Evolutionary conservation across 2,113 vertebrate species (phyloP).

Genomic region (Chrysochloris asiatica): DNA sequence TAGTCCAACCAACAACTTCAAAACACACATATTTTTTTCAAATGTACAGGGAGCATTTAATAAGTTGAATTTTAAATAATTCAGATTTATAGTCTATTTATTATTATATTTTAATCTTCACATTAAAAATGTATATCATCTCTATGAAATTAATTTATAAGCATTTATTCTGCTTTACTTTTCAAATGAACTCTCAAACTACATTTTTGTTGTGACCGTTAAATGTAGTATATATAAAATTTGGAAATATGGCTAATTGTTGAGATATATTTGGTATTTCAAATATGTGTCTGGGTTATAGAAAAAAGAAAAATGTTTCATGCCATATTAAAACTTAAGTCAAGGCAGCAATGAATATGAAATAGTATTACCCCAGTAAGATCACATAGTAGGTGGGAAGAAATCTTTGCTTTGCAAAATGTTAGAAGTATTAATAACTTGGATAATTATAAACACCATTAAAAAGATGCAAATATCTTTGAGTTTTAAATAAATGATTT

Average conservation of each 20-base stretch:
- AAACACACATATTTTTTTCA: background rate
- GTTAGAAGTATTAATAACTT: constrained; percentile 22
- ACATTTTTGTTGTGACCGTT: background rate
- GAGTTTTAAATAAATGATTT: constrained; percentile 44
- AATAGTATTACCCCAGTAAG: constrained; percentile 4
- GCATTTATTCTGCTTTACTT: background rate
- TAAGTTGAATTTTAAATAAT: constrained; percentile 31
- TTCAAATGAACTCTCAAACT: background rate
- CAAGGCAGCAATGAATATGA: background rate
- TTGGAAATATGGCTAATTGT: background rate
- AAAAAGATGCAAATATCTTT: constrained; percentile 71
- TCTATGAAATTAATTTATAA: background rate
- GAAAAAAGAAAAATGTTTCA: constrained; percentile 2
- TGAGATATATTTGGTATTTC: constrained; percentile 44
- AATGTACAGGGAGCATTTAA: background rate
- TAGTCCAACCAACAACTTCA: background rate
- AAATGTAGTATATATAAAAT: constrained; percentile 5
- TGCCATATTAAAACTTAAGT: background rate
- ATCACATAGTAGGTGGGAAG: background rate
- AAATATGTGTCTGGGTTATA: constrained; percentile 27
- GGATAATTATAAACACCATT: constrained; percentile 7
- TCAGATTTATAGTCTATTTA: background rate
- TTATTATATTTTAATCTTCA: constrained; percentile 8
- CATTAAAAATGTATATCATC: background rate
- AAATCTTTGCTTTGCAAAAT: background rate